Conservation (phyloP, 2,113 vertebrate species). For the Anolis sagrei region DNA sequence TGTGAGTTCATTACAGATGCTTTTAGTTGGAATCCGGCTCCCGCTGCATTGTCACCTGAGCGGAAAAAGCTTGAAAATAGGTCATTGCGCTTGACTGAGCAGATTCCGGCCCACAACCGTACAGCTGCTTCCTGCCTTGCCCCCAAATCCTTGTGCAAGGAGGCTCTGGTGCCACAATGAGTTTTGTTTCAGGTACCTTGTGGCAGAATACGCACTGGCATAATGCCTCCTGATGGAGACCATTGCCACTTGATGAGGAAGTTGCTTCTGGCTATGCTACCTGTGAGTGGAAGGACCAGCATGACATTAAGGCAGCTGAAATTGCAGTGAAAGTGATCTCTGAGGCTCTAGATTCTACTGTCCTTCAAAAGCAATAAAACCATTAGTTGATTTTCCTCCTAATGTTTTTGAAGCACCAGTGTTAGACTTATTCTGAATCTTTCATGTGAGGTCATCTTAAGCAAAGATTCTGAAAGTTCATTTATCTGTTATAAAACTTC, state of each 20-base stretch:
- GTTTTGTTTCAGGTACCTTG: constrained; percentile 17
- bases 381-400: too few species aligned
- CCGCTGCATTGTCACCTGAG: constrained; percentile 71
- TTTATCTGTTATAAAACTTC: too few species aligned
- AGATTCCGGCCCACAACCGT: constrained; percentile 51
- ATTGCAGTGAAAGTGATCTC: neutral
- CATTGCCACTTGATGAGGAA: neutral
- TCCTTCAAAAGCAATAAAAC: neutral
- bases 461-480: too few species aligned
- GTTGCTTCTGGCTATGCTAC: neutral
- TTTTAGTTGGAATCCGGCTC: constrained; percentile 59
- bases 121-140: constrained; percentile 62
- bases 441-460: too few species aligned
- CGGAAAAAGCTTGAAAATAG: constrained; percentile 70
- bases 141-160: constrained; percentile 1
- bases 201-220: neutral
- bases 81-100: constrained; percentile 67
- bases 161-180: constrained; percentile 3
- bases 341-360: neutral
- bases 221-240: neutral
- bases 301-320: neutral
- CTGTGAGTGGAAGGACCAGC: neutral
- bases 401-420: neutral
- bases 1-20: constrained; percentile 54
- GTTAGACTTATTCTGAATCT: neutral